These are phyloP conservation scores for Olivierus martensii DNA, from an alignment of 1,140 invertebrate species.

Conservation along the genomic window DNA sequence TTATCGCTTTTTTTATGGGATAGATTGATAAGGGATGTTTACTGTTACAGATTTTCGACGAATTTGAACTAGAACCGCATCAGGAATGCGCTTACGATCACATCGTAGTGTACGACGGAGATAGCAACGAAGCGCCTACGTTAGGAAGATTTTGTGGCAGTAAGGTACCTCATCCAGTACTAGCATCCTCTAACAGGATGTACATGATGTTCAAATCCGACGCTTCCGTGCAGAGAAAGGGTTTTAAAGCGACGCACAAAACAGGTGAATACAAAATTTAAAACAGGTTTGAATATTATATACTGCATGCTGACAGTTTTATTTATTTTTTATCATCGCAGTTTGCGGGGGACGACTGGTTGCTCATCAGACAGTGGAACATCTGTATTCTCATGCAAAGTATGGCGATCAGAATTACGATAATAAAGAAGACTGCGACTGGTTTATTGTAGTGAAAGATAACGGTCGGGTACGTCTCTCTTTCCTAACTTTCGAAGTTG, in stretches of 20 bases:
- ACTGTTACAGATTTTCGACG: conserved; percentile 60
- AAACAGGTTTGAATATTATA: too few species aligned
- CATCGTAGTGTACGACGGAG: conserved; percentile 83
- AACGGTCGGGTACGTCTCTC: conserved; percentile 49
- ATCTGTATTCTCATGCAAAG: conserved; percentile 85
- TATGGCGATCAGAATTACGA: conserved; percentile 85
- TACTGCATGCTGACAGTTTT: background rate
- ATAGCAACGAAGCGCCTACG: conserved; percentile 58
- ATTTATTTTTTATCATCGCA: too few species aligned
- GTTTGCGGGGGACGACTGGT: conserved; percentile 82
- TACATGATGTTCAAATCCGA: conserved; percentile 95
- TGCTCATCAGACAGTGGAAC: conserved; percentile 54
- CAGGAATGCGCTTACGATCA: conserved; percentile 95
- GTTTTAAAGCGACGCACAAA: conserved; percentile 76
- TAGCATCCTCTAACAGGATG: conserved; percentile 80
- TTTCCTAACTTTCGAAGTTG: conserved; percentile 84
- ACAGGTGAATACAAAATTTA: conserved; percentile 78
- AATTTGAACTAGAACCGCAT: conserved; percentile 91
- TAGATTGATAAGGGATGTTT: too few species aligned
- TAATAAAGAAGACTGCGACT: conserved; percentile 77
- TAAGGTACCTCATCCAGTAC: conserved; percentile 77
- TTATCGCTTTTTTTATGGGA: too few species aligned
- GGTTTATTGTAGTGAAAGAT: conserved; percentile 69
- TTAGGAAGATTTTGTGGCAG: conserved; percentile 84
- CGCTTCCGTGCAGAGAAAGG: conserved; percentile 78